Evolutionary conservation across 2,797 vertebrate genomes (phyloP).

Genomic region (Arremon aurantiirostris): DNA sequence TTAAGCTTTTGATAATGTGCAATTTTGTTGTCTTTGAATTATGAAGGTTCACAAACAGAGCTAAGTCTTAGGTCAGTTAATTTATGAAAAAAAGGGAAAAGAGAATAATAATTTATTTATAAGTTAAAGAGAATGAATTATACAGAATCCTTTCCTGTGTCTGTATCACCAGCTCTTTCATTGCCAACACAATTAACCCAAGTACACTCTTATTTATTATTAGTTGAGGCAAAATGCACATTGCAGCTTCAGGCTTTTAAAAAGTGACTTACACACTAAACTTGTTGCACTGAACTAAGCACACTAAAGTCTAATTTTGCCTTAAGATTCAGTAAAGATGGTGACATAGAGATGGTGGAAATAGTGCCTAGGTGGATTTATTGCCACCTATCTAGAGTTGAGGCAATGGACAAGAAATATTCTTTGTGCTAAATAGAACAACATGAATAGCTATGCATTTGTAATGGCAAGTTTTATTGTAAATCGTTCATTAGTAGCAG

Average conservation of each 20-base stretch:
- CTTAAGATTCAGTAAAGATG: background rate
- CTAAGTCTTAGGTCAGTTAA: background rate
- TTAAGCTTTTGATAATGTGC: background rate
- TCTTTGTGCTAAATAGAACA: background rate
- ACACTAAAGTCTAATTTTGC: background rate
- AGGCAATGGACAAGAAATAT: background rate
- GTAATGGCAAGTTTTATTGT: background rate
- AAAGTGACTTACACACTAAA: background rate
- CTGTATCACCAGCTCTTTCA: background rate
- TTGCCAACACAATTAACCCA: background rate
- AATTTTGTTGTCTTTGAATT: background rate
- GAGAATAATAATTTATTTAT: background rate
- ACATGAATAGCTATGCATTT: background rate
- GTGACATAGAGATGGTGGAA: background rate
- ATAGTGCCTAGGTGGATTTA: rapidly evolving
- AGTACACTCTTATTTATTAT: background rate
- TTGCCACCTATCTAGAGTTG: background rate
- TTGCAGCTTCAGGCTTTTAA: background rate
- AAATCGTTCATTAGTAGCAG: background rate
- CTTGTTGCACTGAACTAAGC: background rate
- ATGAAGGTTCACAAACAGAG: background rate
- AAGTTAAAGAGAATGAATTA: background rate
- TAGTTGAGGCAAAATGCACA: background rate
- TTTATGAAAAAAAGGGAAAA: background rate
- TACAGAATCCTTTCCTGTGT: background rate